Percentiles rank a stretch among this genome's conserved stretches.
Evolutionary conservation across 2,797 vertebrate genomes (phyloP).

Genomic region (Argyrosomus regius): DNA sequence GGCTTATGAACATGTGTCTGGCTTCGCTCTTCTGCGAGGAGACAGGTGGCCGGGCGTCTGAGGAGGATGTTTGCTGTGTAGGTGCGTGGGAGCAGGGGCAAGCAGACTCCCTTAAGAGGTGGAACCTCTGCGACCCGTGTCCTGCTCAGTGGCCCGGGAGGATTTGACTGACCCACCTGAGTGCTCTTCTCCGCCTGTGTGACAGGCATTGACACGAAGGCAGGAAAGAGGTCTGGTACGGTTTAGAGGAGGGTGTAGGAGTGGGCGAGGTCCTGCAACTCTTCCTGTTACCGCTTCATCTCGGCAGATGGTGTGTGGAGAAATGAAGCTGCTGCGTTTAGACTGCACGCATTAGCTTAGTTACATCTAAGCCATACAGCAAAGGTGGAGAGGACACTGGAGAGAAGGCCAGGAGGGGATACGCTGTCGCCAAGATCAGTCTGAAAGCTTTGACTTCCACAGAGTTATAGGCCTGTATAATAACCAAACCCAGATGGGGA

Average conservation of each 20-base stretch:
- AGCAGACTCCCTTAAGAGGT: conserved; percentile 12
- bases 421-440: conserved; percentile 38
- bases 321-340: conserved; percentile 5
- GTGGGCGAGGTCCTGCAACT: conserved; percentile 5
- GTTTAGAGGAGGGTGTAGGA: conserved; percentile 17
- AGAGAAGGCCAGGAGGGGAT: conserved; percentile 47
- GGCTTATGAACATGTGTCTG: conserved; percentile 26
- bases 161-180: conserved; percentile 72
- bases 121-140: conserved; percentile 40
- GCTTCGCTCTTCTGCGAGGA: conserved; percentile 48
- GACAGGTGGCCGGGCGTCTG: not conserved
- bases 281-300: conserved; percentile 32
- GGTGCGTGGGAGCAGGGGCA: not conserved
- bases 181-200: conserved; percentile 41
- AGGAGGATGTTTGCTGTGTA: not conserved
- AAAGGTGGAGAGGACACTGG: conserved; percentile 49
- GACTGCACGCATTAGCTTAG: conserved; percentile 45
- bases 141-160: conserved; percentile 42
- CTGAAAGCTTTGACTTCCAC: conserved; percentile 52
- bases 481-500: conserved; percentile 65
- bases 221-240: conserved; percentile 30
- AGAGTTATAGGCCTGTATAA: conserved; percentile 57
- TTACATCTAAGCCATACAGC: conserved; percentile 36
- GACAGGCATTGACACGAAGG: conserved; percentile 55
- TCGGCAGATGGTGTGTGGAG: conserved; percentile 47